A percentile compares a stretch with the other conserved stretches of the same genome.
Conservation (phyloP, 2,113 vertebrate species). For the Nothoprocta perdicaria region DNA sequence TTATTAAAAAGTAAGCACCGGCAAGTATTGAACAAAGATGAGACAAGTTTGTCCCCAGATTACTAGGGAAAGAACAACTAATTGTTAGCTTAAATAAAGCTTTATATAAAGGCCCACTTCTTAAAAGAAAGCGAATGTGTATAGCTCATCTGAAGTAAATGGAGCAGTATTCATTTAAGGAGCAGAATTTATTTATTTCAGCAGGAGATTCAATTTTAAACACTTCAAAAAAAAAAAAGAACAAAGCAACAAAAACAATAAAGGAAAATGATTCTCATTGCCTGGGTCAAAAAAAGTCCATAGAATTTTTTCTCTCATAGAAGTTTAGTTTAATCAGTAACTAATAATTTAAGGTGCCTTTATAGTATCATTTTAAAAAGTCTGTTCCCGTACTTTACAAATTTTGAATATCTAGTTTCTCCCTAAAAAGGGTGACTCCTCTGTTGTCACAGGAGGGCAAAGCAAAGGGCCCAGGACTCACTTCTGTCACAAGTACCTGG, state of each 20-base stretch:
- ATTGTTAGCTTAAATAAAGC: not conserved
- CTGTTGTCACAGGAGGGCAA: not conserved
- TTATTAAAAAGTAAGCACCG: not conserved
- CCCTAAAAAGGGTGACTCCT: not conserved
- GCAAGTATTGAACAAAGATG: not conserved
- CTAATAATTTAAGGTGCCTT: not conserved
- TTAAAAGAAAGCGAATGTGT: not conserved
- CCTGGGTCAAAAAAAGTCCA: not conserved
- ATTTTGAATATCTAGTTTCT: not conserved
- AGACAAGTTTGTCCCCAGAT: not conserved
- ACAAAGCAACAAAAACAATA: not conserved
- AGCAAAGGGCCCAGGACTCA: not conserved
- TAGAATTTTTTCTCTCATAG: not conserved
- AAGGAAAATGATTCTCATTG: not conserved
- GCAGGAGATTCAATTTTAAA: not conserved
- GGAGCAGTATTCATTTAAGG: not conserved
- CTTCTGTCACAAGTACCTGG: not conserved
- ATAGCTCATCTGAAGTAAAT: conserved; percentile 12
- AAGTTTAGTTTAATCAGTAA: not conserved
- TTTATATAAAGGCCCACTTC: conserved; percentile 15
- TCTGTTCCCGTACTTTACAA: not conserved
- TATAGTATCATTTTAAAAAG: not conserved
- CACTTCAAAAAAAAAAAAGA: not conserved
- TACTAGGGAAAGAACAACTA: conserved; percentile 1
- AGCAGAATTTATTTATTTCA: not conserved